Evolutionary conservation across 1,140 invertebrate genomes (phyloP).

Genomic region (Palaemon carinicauda): DNA sequence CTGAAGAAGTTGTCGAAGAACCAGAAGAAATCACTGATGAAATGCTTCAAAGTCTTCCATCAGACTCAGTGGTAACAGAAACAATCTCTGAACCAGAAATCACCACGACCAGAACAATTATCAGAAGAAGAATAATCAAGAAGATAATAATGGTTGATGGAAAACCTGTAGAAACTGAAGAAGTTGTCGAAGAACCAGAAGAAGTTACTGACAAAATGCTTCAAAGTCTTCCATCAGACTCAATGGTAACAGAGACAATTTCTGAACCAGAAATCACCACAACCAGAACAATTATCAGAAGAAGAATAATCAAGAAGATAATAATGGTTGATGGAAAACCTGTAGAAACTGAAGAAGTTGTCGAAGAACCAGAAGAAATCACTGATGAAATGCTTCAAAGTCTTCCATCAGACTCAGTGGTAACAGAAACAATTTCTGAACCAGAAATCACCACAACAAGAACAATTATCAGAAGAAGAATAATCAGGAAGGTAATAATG

Average conservation of each 20-base stretch:
- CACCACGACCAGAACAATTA: background rate
- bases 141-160: slow-evolving; percentile 23
- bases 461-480: slow-evolving; percentile 3
- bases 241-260: background rate
- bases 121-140: too few relatives aligned
- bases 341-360: background rate
- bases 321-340: background rate
- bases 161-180: slow-evolving; percentile 6
- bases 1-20: background rate
- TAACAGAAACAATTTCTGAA: background rate
- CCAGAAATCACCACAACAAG: too few relatives aligned
- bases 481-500: background rate
- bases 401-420: background rate
- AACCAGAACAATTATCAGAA: background rate
- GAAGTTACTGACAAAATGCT: background rate
- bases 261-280: slow-evolving; percentile 17
- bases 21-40: slow-evolving; percentile 21
- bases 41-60: background rate
- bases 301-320: background rate
- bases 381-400: background rate
- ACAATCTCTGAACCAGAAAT: background rate
- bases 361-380: background rate
- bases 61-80: background rate
- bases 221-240: background rate
- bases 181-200: background rate